Evolutionary conservation across 2,113 vertebrate genomes (phyloP).

Genomic region (Oreotragus oreotragus): DNA sequence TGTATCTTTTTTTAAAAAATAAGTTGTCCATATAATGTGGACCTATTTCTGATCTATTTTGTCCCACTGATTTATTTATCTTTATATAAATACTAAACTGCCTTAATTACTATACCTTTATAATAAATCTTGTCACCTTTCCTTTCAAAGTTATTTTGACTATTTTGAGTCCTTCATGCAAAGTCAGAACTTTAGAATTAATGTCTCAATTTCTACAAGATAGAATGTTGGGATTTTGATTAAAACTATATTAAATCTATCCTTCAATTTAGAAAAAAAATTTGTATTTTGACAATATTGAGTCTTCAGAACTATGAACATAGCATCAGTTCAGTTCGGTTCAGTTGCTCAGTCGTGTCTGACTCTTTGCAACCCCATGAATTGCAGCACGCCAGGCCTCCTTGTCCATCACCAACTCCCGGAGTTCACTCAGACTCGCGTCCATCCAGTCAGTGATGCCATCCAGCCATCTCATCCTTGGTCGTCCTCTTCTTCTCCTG

Average conservation of each 20-base stretch:
- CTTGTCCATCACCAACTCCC: too few relatives aligned
- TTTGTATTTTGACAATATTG: neutral
- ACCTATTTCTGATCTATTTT: neutral
- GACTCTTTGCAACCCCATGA: too few relatives aligned
- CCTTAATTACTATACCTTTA: neutral
- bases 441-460: too few relatives aligned
- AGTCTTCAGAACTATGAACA: neutral
- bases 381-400: too few relatives aligned
- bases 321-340: too few relatives aligned
- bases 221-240: neutral
- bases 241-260: neutral
- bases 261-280: neutral
- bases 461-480: too few relatives aligned
- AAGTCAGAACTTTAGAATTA: neutral
- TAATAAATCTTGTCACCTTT: neutral
- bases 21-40: neutral
- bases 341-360: too few relatives aligned
- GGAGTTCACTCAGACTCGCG: too few relatives aligned
- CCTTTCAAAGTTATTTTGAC: neutral
- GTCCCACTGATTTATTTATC: neutral
- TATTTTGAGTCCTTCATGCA: neutral
- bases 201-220: neutral
- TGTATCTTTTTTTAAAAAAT: neutral
- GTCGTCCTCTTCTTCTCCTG: too few relatives aligned
- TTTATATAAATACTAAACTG: neutral